Evolutionary conservation across 2,888 invertebrate genomes (phyloP), one percentile per base, ranked within the genome.

Genomic region (Orchesella flavescens): DNA sequence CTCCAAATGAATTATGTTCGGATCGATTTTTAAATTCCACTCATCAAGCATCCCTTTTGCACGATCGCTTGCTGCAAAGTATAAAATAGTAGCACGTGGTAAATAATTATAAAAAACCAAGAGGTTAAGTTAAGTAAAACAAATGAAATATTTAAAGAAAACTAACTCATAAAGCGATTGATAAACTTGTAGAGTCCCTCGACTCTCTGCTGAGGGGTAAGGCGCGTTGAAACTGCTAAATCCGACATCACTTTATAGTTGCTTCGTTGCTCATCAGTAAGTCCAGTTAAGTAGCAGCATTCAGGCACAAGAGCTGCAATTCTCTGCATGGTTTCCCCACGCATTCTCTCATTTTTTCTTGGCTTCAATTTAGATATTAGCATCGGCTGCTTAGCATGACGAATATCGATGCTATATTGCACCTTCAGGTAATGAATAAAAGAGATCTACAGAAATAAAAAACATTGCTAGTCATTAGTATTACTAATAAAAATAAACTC

Each of bases 211-310:
- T 93, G 93, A 0, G 98, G 98, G 0, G 94, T 93, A 3, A 97
- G 93, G 81, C 95, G 92, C 0, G 97, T 98, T 89, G 94, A 94
- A 0, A 92, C 91, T 0, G 94, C 94, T 0, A 97, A 93, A 86
- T 96, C 95, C 89, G 94, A 94, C 96, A 98, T 97, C 0, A 97
- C 92, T 87, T 92, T 93, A 89, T 94, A 95, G 91, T 98, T 95
- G 19, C 91, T 91, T 1, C 96, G 91, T 91, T 97, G 94, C 53
- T 93, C 93, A 87, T 98, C 97, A 0, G 95, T 94, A 0, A 99
- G 90, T 0, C 98, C 98, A 0, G 98, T 97, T 89, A 97, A 90
- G 89, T 93, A 94, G 89, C 96, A 96, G 10, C 98, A 91, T 90
- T 98, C 98, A 0, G 98, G 98, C 12, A 98, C 92, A 23, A 98